These are phyloP conservation scores for Beroe forskalii DNA, from an alignment of 37 sponge, comb jelly and placozoan genomes.

Conservation along the genomic window DNA sequence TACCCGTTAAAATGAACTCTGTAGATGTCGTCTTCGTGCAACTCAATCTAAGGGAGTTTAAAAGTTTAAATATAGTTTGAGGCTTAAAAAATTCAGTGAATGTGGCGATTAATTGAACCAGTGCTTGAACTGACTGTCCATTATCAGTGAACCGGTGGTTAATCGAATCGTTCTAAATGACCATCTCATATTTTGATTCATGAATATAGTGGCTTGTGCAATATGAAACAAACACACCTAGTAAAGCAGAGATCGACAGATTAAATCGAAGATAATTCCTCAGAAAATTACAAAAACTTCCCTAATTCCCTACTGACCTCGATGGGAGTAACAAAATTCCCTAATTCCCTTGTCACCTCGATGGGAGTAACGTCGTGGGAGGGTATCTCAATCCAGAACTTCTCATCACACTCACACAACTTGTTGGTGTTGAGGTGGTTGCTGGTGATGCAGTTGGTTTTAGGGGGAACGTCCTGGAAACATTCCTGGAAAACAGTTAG, in stretches of 20 bases:
- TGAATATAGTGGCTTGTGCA: too few relatives aligned
- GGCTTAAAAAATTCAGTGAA: too few relatives aligned
- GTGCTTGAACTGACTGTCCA: too few relatives aligned
- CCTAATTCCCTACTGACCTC: background rate
- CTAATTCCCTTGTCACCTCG: slow-evolving; percentile 21
- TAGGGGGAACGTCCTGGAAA: slow-evolving; percentile 61
- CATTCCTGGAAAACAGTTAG: slow-evolving; percentile 26
- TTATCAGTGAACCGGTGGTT: too few relatives aligned
- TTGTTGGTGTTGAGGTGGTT: slow-evolving; percentile 63
- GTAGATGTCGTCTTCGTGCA: slow-evolving; percentile 68
- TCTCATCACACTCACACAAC: slow-evolving; percentile 55
- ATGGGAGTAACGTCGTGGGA: slow-evolving; percentile 21
- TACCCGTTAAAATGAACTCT: slow-evolving; percentile 70
- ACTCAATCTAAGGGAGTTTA: slow-evolving; percentile 54
- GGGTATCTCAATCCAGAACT: slow-evolving; percentile 65
- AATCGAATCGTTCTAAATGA: too few relatives aligned
- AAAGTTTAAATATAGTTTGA: too few relatives aligned
- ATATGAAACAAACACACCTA: too few relatives aligned
- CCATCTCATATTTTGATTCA: too few relatives aligned
- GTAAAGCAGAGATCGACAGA: too few relatives aligned
- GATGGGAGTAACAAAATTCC: slow-evolving; percentile 4
- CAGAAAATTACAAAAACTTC: too few relatives aligned
- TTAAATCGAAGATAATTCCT: too few relatives aligned
- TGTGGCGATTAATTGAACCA: too few relatives aligned
- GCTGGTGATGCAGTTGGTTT: slow-evolving; percentile 47